Conservation (phyloP, 2,113 vertebrate genomes). For the Nansenia antarctica region DNA sequence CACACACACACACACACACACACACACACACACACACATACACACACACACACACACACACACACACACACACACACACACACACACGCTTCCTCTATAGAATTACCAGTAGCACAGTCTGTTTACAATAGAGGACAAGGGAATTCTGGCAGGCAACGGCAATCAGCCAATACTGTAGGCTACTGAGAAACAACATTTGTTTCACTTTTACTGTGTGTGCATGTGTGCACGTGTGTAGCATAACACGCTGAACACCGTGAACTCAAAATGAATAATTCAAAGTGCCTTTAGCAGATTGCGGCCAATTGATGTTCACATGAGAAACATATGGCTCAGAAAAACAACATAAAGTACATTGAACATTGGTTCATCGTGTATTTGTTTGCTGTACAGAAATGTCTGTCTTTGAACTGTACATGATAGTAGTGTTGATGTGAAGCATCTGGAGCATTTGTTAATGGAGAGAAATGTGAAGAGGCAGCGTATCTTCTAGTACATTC, state of each 20-base stretch:
- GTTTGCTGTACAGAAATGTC: too few species aligned
- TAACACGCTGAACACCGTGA: neutral
- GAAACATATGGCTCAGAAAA: too few species aligned
- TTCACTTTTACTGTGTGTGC: neutral
- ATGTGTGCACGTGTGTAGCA: neutral
- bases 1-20: constrained; percentile 14
- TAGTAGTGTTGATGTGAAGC: neutral
- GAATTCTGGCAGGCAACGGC: neutral
- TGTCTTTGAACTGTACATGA: too few species aligned
- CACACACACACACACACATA: constrained; percentile 6
- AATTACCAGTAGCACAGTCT: constrained; percentile 23
- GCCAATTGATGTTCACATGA: constrained; percentile 24
- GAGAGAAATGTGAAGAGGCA: constrained; percentile 5
- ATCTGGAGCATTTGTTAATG: constrained; percentile 23
- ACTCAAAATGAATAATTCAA: neutral
- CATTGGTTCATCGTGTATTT: too few species aligned
- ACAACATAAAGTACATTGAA: too few species aligned
- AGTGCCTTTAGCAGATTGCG: constrained; percentile 29
- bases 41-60: neutral
- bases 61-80: constrained; percentile 16
- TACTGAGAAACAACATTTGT: neutral
- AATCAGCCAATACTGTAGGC: neutral
- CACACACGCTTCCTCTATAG: too few species aligned
- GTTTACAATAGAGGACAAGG: neutral
- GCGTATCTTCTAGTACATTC: neutral